Evolutionary conservation across 2,113 vertebrate genomes (phyloP).

Genomic region (Vulpes ferrilata): DNA sequence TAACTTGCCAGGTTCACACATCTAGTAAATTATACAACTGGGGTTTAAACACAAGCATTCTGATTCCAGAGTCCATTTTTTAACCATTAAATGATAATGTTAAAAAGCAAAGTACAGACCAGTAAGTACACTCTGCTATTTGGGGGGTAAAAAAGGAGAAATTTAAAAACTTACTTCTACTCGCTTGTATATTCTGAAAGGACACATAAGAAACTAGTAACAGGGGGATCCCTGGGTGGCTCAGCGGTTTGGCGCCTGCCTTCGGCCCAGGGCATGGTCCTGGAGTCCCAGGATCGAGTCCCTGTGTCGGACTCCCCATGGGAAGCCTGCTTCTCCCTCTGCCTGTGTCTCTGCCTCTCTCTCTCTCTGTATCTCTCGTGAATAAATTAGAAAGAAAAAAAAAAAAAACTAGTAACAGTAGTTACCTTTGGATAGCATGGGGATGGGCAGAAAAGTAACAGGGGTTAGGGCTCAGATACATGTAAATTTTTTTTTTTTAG

Average conservation of each 20-base stretch:
- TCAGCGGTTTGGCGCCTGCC: no score
- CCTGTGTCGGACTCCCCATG: no score
- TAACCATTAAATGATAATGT: not conserved
- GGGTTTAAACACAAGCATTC: not conserved
- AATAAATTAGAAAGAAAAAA: no score
- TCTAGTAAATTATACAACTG: slow-evolving; percentile 10
- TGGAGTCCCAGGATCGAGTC: no score
- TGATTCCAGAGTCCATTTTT: not conserved
- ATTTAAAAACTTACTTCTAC: not conserved
- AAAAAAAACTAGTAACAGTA: not conserved
- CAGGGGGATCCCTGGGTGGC: no score
- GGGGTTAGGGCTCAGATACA: not conserved
- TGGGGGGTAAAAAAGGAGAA: not conserved
- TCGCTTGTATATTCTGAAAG: slow-evolving; percentile 12
- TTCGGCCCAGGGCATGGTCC: no score
- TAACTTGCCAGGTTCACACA: not conserved
- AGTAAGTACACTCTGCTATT: not conserved
- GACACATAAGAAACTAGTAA: slow-evolving; percentile 8
- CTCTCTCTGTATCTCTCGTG: no score
- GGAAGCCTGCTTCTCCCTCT: no score
- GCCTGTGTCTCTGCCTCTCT: no score
- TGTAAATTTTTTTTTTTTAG: no score
- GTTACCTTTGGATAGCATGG: slow-evolving; percentile 13
- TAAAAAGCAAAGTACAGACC: not conserved
- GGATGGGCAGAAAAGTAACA: not conserved